Evolutionary conservation across 2,113 vertebrate species (phyloP).

Genomic region (Cebus imitator): DNA sequence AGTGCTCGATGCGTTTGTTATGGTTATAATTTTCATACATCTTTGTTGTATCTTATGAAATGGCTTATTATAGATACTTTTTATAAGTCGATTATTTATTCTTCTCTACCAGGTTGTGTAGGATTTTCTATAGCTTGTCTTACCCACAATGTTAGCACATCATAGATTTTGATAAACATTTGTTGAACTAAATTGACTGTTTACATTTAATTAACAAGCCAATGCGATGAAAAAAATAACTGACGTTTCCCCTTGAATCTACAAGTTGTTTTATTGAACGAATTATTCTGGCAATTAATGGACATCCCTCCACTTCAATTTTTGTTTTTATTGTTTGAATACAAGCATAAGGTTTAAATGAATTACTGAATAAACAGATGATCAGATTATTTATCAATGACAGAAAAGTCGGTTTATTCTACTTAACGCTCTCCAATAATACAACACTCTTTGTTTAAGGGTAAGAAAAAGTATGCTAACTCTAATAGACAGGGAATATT

Average conservation of each 20-base stretch:
- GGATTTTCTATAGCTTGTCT: neutral
- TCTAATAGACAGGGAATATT: neutral
- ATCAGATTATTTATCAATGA: neutral
- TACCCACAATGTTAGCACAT: neutral
- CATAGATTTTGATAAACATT: neutral
- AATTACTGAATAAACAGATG: neutral
- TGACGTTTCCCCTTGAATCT: neutral
- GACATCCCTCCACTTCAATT: neutral
- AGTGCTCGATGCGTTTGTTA: neutral
- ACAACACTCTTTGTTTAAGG: neutral
- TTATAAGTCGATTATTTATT: neutral
- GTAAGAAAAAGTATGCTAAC: neutral
- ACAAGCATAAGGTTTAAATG: neutral
- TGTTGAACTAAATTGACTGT: neutral
- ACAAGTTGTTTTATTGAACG: conserved; percentile 11
- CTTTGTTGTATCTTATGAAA: neutral
- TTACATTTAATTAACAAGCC: neutral
- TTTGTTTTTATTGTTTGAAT: neutral
- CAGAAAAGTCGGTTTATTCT: neutral
- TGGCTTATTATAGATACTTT: neutral
- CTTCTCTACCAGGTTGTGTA: neutral
- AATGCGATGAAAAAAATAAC: neutral
- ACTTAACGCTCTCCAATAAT: neutral
- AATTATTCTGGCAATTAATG: neutral
- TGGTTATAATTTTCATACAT: neutral